Evolutionary conservation across 2,888 invertebrate species (phyloP), one percentile per base, ranked within the genome.

Genomic region (Hypselothyrea guttata): DNA sequence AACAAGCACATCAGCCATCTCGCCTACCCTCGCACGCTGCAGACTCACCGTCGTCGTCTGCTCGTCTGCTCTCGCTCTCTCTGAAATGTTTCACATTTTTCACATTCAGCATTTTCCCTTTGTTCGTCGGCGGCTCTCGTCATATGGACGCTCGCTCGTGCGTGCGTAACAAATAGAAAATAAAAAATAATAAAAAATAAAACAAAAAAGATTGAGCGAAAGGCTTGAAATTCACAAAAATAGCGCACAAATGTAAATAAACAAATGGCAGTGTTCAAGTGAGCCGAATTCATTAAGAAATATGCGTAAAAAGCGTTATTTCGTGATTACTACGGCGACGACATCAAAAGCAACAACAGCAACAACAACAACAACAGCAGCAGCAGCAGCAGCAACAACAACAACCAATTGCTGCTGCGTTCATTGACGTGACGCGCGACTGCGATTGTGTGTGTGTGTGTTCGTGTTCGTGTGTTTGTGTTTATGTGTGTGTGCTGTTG

Each of bases 381-480:
- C 69, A 55, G 68, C 69, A 76, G 69, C 75, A 37, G 8, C 34
- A 7, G 11, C 11, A 42, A 13, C 42, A 28, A 55, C 48, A 55
- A 55, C 54, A 55, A 48, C 57, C 35, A 56, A 55, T 59, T 64
- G 79, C 72, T 84, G 85, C 86, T 84, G 82, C 86, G 79, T 86
- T 86, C 79, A 86, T 86, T 86, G 86, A 86, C 86, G 86, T 84
- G 86, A 84, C 79, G 79, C 74, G 84, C 55, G 74, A 66, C 84
- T 62, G 77, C 70, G 73, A 46, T 46, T 78, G 79, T 66, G 59
- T 56, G 44, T 53, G 18, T 48, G 54, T 49, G 57, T 42, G 49
- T 47, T 55, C 47, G 55, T 54, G 61, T 63, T 63, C 49, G 61
- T 71, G 40, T 41, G 49, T 47, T 54, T 30, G 48, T 49, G 27